These are phyloP conservation scores for Eulemur rubriventer DNA, from an alignment of 2,797 vertebrate species.

Conservation along the genomic window DNA sequence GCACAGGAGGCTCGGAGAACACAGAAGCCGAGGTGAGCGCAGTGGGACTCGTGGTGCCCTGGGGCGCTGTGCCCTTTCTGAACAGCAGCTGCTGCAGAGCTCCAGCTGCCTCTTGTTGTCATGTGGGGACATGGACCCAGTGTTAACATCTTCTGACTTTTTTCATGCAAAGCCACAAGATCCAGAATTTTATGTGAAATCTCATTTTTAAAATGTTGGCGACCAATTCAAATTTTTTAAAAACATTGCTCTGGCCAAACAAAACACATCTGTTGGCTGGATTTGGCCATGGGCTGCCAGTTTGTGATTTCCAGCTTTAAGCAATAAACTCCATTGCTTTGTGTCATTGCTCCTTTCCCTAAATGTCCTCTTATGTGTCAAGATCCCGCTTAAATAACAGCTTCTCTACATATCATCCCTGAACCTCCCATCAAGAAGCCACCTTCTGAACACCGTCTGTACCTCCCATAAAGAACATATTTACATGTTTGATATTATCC, in stretches of 20 bases:
- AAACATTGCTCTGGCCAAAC: constrained; percentile 24
- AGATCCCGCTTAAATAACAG: not conserved
- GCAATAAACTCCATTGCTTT: not conserved
- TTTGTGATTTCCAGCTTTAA: not conserved
- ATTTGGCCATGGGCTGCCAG: not conserved
- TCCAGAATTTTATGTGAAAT: constrained; percentile 50
- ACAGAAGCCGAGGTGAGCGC: not conserved
- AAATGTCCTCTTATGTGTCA: not conserved
- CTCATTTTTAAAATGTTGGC: constrained; percentile 60
- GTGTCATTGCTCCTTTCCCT: not conserved
- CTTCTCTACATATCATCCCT: not conserved
- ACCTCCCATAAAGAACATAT: not conserved
- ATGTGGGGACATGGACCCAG: not conserved
- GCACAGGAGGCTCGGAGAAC: not conserved
- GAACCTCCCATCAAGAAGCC: not conserved
- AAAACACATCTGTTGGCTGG: constrained; percentile 49
- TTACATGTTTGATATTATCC: not conserved
- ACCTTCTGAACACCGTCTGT: not conserved
- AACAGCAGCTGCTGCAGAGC: not conserved
- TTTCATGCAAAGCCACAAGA: constrained; percentile 43
- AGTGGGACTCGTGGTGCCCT: not conserved
- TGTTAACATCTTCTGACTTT: constrained; percentile 8
- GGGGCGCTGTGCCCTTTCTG: not conserved
- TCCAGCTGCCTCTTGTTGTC: not conserved
- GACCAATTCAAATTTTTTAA: not conserved